These are phyloP conservation scores for Catharus minimus DNA, from an alignment of 2,113 vertebrate species.

Conservation along the genomic window DNA sequence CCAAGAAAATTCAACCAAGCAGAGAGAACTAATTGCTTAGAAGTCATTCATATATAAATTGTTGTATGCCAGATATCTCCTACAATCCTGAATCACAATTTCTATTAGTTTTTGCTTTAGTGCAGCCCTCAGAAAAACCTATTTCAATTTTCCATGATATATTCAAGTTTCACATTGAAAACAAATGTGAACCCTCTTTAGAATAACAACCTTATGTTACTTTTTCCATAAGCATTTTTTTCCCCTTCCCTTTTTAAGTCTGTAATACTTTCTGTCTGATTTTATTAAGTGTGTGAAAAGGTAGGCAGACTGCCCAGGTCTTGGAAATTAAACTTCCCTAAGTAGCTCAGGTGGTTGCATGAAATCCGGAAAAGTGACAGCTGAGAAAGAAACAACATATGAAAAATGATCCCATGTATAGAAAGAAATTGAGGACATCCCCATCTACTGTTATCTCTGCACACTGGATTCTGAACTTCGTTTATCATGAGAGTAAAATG, in stretches of 20 bases:
- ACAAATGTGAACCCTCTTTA: constrained; percentile 76
- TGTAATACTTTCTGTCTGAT: constrained; percentile 64
- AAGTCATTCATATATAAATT: constrained; percentile 57
- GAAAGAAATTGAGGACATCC: neutral
- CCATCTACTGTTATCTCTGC: neutral
- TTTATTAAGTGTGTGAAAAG: constrained; percentile 71
- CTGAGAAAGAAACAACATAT: neutral
- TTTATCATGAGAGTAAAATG: neutral
- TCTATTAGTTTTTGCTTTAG: constrained; percentile 25
- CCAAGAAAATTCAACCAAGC: constrained; percentile 53
- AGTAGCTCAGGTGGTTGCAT: constrained; percentile 37
- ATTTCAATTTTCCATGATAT: constrained; percentile 64
- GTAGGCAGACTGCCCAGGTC: constrained; percentile 51
- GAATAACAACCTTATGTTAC: constrained; percentile 72
- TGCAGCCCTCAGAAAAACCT: constrained; percentile 38
- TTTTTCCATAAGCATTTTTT: constrained; percentile 72
- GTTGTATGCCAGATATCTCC: constrained; percentile 24
- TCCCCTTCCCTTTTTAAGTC: constrained; percentile 44
- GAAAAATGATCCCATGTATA: neutral
- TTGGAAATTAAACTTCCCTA: constrained; percentile 60
- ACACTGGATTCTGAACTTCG: neutral
- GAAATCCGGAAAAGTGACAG: neutral
- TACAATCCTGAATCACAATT: constrained; percentile 58
- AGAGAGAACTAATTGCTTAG: constrained; percentile 53
- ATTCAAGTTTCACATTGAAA: constrained; percentile 72